Percentiles rank a stretch among this genome's conserved stretches.
phyloP scores from a whole-genome alignment of 2,888 invertebrate genomes.

The Dyspetes luteomarginatus region DNA sequence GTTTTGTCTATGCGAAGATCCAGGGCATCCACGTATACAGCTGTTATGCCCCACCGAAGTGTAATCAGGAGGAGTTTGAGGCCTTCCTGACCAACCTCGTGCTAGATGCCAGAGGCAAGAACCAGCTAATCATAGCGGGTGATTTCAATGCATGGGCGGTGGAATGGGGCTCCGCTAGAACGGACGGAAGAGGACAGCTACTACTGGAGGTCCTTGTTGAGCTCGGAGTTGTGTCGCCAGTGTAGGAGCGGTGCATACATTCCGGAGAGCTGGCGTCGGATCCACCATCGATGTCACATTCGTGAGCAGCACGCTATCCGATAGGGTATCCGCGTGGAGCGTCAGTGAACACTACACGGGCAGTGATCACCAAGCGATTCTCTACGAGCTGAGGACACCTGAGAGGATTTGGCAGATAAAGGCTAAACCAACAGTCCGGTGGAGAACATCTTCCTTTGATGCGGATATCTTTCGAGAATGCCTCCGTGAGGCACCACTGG shows the following conservation, averaged over 20 bases:
- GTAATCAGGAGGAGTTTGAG: constrained; percentile 37
- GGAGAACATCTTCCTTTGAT: constrained; percentile 4
- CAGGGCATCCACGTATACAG: constrained; percentile 59
- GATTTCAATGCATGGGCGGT: constrained; percentile 67
- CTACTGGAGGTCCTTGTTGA: constrained; percentile 52
- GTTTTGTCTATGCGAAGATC: constrained; percentile 62
- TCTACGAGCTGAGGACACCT: constrained; percentile 8
- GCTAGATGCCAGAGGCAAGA: constrained; percentile 49
- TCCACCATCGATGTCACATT: constrained; percentile 70
- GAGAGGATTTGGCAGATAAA: constrained; percentile 21
- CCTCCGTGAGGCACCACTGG: constrained; percentile 3
- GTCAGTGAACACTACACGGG: constrained; percentile 56
- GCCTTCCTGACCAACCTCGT: constrained; percentile 58
- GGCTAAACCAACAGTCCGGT: constrained; percentile 13
- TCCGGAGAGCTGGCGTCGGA: constrained; percentile 50
- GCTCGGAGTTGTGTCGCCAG: constrained; percentile 61
- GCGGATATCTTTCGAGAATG: background rate
- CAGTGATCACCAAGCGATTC: constrained; percentile 62
- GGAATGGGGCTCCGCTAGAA: constrained; percentile 66
- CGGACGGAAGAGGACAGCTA: constrained; percentile 58
- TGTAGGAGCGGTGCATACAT: constrained; percentile 63
- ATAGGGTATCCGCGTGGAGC: constrained; percentile 47
- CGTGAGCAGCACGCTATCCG: constrained; percentile 65
- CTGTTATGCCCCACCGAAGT: constrained; percentile 63
- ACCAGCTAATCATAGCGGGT: constrained; percentile 64